phyloP scores from a whole-genome alignment of 64 coral and sea anemone species.

The Actinia tenebrosa region DNA sequence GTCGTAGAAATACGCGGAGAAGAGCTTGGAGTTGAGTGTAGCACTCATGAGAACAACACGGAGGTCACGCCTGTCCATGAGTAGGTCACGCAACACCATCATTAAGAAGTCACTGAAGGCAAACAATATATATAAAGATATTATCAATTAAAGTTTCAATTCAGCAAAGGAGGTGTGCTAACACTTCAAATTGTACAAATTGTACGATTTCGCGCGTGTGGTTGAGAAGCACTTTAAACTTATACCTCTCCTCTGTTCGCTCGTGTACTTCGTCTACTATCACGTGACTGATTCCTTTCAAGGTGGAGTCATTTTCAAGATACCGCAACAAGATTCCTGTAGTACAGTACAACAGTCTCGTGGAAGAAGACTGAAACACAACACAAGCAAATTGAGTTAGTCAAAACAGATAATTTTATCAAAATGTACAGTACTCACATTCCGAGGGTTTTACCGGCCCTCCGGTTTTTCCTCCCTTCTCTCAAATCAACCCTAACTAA shows the following conservation, averaged over 20 bases:
- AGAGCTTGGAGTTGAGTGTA: constrained; percentile 71
- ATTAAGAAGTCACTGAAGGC: constrained; percentile 72
- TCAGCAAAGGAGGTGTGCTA: no score
- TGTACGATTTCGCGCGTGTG: neutral
- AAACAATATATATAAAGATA: no score
- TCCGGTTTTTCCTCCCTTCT: no score
- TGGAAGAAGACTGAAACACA: constrained; percentile 64
- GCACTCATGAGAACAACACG: constrained; percentile 88
- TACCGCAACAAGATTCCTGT: constrained; percentile 74
- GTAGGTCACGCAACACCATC: constrained; percentile 80
- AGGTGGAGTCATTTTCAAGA: constrained; percentile 66
- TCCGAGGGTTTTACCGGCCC: no score
- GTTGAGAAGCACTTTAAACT: neutral
- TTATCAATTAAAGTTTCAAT: no score
- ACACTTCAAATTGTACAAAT: no score
- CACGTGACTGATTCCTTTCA: constrained; percentile 79
- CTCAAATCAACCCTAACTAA: no score
- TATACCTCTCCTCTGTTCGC: constrained; percentile 83
- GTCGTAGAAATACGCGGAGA: constrained; percentile 79
- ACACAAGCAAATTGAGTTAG: neutral
- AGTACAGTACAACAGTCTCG: constrained; percentile 79
- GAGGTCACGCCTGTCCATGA: constrained; percentile 65
- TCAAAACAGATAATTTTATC: no score
- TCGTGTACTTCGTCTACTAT: constrained; percentile 93
- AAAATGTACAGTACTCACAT: no score